Evolutionary conservation across 2,888 invertebrate species (phyloP), one percentile per base, ranked within the genome.

Genomic region (Eristalis intricaria): DNA sequence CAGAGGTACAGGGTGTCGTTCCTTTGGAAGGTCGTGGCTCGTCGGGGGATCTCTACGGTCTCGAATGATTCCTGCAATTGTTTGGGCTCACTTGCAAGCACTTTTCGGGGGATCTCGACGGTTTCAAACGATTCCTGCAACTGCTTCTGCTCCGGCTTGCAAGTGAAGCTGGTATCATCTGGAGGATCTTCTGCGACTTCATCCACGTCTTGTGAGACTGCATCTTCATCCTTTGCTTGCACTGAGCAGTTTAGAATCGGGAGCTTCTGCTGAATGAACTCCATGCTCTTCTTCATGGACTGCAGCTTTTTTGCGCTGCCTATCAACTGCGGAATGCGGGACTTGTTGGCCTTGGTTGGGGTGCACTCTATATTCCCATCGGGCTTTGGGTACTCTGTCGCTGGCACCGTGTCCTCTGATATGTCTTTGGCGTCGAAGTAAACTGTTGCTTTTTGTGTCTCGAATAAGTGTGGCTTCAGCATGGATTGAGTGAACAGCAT

Each of bases 241-340:
- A 15, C 2, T 0, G 29, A 40, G 32, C 8, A 40, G 13, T 64
- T 64, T n/a, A 85, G 50, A 26, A 82, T 82, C 13, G 85, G 82
- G 13, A 86, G 26, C 23, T 86, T 70, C 40, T 82, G 77, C 40
- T 86, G 64, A 35, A 78, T 78, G 40, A 65, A 78, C 15, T 70
- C 70, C 60, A 86, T 82, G 65, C 82, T 86, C 32, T 78, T 82
- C 58, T 79, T 87, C 11, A 83, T 50, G 4, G 83, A 83, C 22
- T 71, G 43, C 15, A 87, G 22, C 38, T 87, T 87, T n/a, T 83
- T 75, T n/a, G 86, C 78, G 68, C 83, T 83, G 65, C 43, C 86
- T 71, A 87, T 87, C 8, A 83, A 26, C 38, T 83, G 78, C 10
- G 86, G 86, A 38, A 87, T 87, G n/a, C 84, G 75, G 7, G 86